A percentile compares a stretch with the other conserved stretches of the same genome.
Conservation (phyloP, 2,888 invertebrate species). For the Nomada flava region DNA sequence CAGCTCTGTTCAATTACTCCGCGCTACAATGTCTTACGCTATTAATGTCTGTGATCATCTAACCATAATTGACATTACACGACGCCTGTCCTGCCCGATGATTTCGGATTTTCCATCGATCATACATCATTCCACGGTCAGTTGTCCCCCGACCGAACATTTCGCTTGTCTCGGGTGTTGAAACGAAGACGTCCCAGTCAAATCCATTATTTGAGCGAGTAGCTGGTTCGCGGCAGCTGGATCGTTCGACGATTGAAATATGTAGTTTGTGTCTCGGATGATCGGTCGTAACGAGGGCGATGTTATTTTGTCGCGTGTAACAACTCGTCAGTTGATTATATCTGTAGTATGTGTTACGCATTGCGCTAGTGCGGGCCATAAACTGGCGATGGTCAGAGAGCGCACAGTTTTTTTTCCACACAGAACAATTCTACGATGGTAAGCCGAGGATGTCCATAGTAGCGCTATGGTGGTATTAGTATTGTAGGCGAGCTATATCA, state of each 20-base stretch:
- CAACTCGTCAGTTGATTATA: constrained; percentile 5
- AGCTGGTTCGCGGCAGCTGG: background rate
- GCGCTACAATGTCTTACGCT: constrained; percentile 9
- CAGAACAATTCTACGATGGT: constrained; percentile 22
- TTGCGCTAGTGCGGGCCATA: constrained; percentile 46
- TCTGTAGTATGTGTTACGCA: constrained; percentile 30
- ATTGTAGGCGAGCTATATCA: background rate
- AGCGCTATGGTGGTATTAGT: background rate
- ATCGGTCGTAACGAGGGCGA: constrained; percentile 45
- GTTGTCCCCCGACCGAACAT: background rate
- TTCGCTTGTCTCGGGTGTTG: background rate
- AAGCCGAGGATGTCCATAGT: constrained; percentile 5
- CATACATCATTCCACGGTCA: background rate
- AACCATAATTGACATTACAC: background rate
- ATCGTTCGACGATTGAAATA: constrained; percentile 44
- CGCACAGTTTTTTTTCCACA: constrained; percentile 11
- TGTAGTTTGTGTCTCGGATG: constrained; percentile 20
- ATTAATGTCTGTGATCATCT: constrained; percentile 16
- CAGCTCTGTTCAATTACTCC: constrained; percentile 19
- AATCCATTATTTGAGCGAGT: constrained; percentile 6
- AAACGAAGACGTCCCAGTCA: background rate
- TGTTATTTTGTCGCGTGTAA: constrained; percentile 28
- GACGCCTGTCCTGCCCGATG: background rate
- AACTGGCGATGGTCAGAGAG: constrained; percentile 24
- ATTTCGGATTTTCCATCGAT: constrained; percentile 5